phyloP scores from a whole-genome alignment of 2,888 invertebrate genomes.

The Acanthopleura granulata region DNA sequence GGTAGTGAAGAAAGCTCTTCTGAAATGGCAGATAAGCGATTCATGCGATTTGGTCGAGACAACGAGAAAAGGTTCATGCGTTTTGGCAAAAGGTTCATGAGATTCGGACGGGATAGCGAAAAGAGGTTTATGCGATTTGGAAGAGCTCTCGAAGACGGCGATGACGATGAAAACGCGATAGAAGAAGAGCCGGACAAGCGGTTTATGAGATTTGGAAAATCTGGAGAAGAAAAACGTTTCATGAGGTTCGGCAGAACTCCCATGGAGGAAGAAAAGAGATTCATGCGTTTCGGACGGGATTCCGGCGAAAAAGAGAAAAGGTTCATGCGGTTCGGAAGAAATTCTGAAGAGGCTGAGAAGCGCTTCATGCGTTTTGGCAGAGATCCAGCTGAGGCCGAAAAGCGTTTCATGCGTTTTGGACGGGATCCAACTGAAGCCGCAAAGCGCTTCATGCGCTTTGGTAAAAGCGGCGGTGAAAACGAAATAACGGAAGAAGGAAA shows the following conservation, averaged over 20 bases:
- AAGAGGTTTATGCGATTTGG: slow-evolving; percentile 37
- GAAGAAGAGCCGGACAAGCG: slow-evolving; percentile 32
- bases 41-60: slow-evolving; percentile 51
- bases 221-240: slow-evolving; percentile 36
- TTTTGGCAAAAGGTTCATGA: slow-evolving; percentile 49
- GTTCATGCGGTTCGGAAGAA: slow-evolving; percentile 46
- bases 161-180: slow-evolving; percentile 18
- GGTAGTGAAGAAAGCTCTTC: slow-evolving; percentile 47
- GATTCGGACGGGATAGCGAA: slow-evolving; percentile 38
- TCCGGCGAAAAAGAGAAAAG: slow-evolving; percentile 31
- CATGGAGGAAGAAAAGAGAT: slow-evolving; percentile 29
- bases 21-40: slow-evolving; percentile 51
- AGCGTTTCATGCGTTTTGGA: slow-evolving; percentile 31
- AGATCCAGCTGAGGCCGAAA: slow-evolving; percentile 25
- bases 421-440: slow-evolving; percentile 28
- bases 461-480: slow-evolving; percentile 20
- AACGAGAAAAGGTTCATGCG: slow-evolving; percentile 35
- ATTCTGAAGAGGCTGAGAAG: slow-evolving; percentile 23
- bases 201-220: slow-evolving; percentile 53
- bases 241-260: slow-evolving; percentile 43
- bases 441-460: slow-evolving; percentile 41
- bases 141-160: slow-evolving; percentile 25
- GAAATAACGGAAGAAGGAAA: slow-evolving; percentile 26
- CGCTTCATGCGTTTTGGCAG: slow-evolving; percentile 35
- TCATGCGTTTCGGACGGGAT: slow-evolving; percentile 40